A percentile compares a stretch with the other conserved stretches of the same genome.
Evolutionary conservation across 2,113 vertebrate genomes (phyloP).

Genomic region (Mastomys coucha): DNA sequence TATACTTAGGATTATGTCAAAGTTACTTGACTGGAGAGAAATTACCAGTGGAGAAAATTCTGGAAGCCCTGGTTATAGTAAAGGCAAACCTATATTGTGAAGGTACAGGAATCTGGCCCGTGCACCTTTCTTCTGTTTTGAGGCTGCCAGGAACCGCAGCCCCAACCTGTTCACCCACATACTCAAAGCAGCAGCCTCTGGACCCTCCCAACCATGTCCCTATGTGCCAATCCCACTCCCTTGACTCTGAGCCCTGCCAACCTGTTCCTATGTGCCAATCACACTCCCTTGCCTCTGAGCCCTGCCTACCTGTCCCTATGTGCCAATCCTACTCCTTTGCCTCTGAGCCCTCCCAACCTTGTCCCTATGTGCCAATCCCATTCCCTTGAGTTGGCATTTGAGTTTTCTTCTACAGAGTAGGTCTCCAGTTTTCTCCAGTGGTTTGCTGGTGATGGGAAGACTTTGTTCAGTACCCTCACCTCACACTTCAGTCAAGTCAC

Average conservation of each 20-base stretch:
- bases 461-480: neutral
- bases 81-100: neutral
- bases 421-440: neutral
- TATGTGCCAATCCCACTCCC: neutral
- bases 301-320: too few species aligned
- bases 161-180: neutral
- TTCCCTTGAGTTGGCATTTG: neutral
- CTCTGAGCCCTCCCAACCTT: neutral
- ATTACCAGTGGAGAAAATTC: neutral
- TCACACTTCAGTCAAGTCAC: neutral
- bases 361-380: too few species aligned
- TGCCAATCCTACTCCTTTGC: neutral
- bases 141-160: neutral
- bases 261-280: neutral
- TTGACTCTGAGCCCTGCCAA: neutral
- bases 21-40: neutral
- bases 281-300: accelerated
- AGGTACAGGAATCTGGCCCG: neutral
- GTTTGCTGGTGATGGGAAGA: neutral
- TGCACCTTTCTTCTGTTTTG: neutral
- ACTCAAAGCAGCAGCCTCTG: neutral
- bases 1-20: neutral
- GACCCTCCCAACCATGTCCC: too few species aligned
- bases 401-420: neutral
- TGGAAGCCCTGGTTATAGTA: neutral